phyloP scores from a whole-genome alignment of 2,797 vertebrate genomes.

The Leptodactylus fallax region DNA sequence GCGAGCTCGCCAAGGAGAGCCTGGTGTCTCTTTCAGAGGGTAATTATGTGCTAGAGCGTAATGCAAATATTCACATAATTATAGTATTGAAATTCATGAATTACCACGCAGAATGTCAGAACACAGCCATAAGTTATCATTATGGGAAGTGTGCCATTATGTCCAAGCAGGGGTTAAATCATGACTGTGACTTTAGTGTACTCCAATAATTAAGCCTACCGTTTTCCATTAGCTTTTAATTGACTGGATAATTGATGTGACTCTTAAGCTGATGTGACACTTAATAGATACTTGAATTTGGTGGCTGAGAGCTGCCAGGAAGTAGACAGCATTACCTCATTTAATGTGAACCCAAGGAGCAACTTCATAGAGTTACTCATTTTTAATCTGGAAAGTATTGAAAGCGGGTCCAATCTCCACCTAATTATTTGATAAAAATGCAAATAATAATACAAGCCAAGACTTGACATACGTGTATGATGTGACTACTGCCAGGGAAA shows the following conservation, averaged over 20 bases:
- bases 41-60: constrained; percentile 29
- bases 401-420: background rate
- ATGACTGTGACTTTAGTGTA: background rate
- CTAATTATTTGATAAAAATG: background rate
- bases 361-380: background rate
- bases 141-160: constrained; percentile 12
- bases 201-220: constrained; percentile 48
- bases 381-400: background rate
- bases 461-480: background rate
- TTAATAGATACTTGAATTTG: constrained; percentile 44
- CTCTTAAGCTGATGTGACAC: constrained; percentile 40
- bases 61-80: constrained; percentile 45
- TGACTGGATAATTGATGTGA: constrained; percentile 52
- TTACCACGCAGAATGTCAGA: background rate
- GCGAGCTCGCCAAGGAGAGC: constrained; percentile 1
- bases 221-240: constrained; percentile 51
- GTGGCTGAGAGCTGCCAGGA: background rate
- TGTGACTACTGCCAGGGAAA: background rate
- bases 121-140: constrained; percentile 2
- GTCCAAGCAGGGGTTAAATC: constrained; percentile 44
- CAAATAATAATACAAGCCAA: background rate
- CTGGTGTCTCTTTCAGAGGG: background rate
- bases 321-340: background rate
- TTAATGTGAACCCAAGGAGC: background rate
- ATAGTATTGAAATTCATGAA: constrained; percentile 35